Conservation (phyloP, 2,888 invertebrate genomes). For the Morpho deidamia region DNA sequence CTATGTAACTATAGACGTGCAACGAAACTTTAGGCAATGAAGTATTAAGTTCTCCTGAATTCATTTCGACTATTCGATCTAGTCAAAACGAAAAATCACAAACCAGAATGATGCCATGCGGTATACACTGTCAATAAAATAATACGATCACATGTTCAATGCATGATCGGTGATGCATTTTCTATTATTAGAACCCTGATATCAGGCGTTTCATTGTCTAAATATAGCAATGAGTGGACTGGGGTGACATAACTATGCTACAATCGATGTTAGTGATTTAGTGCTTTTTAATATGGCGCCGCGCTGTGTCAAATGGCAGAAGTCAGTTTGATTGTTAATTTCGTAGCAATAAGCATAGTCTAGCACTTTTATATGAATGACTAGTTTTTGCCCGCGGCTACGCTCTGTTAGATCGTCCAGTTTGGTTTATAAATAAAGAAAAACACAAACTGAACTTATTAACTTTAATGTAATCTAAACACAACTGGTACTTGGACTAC, state of each 20-base stretch:
- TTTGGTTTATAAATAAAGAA: no score
- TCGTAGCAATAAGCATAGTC: neutral
- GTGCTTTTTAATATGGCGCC: conserved; percentile 9
- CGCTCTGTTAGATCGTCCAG: no score
- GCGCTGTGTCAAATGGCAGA: conserved; percentile 1
- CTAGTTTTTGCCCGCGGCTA: no score
- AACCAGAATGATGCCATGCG: conserved; percentile 9
- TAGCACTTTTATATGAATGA: no score
- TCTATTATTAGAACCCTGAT: conserved; percentile 51
- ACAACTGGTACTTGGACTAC: no score
- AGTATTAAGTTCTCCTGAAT: no score
- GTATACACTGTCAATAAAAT: conserved; percentile 26
- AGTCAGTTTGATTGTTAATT: conserved; percentile 6
- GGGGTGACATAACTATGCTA: conserved; percentile 10
- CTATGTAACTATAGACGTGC: no score
- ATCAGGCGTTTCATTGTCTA: conserved; percentile 42
- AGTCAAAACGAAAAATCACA: neutral
- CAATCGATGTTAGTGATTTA: conserved; percentile 7
- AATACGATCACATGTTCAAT: conserved; percentile 22
- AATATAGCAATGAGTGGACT: conserved; percentile 48
- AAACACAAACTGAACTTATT: no score
- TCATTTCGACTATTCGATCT: no score
- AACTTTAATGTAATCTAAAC: no score
- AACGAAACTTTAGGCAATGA: no score
- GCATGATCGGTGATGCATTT: conserved; percentile 46